Conservation (phyloP, 2,797 vertebrate genomes). For the Hyperoplus immaculatus region DNA sequence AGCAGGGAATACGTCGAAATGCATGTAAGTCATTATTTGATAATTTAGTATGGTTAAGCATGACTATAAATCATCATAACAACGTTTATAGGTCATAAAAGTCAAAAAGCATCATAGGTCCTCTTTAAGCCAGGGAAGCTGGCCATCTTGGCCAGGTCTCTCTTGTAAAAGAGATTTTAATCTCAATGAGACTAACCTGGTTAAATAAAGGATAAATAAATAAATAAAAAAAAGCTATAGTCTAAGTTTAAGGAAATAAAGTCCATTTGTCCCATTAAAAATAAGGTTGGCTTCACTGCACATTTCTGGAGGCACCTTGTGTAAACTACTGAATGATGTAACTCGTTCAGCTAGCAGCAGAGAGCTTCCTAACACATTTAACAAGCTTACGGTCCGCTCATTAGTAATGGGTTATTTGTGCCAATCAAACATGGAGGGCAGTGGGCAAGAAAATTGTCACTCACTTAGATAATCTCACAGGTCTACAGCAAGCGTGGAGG, state of each 20-base stretch:
- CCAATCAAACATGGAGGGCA: slow-evolving; percentile 55
- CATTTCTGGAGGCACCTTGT: slow-evolving; percentile 33
- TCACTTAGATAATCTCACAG: slow-evolving; percentile 31
- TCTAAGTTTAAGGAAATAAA: slow-evolving; percentile 1
- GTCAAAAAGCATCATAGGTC: no score
- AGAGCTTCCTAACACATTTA: slow-evolving; percentile 52
- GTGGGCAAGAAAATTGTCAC: slow-evolving; percentile 34
- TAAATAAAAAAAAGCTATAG: no score
- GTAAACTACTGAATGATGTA: slow-evolving; percentile 36
- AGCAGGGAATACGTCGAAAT: no score
- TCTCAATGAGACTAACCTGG: no score
- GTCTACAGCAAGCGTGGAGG: slow-evolving; percentile 10
- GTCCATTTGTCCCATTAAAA: slow-evolving; percentile 10
- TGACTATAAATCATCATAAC: no score
- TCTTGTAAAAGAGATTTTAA: no score
- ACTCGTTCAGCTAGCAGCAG: slow-evolving; percentile 35
- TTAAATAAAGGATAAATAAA: no score
- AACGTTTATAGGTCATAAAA: no score
- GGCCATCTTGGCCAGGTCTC: no score
- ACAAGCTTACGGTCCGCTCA: slow-evolving; percentile 51
- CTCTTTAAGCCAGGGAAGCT: not conserved
- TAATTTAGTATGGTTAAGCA: no score
- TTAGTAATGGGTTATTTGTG: slow-evolving; percentile 61
- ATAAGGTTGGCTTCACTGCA: not conserved
- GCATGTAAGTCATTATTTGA: no score